These are phyloP conservation scores for Pseudorhiza aurosa DNA, from an alignment of 30 jellyfish, hydroid and myxozoan species.

Conservation along the genomic window DNA sequence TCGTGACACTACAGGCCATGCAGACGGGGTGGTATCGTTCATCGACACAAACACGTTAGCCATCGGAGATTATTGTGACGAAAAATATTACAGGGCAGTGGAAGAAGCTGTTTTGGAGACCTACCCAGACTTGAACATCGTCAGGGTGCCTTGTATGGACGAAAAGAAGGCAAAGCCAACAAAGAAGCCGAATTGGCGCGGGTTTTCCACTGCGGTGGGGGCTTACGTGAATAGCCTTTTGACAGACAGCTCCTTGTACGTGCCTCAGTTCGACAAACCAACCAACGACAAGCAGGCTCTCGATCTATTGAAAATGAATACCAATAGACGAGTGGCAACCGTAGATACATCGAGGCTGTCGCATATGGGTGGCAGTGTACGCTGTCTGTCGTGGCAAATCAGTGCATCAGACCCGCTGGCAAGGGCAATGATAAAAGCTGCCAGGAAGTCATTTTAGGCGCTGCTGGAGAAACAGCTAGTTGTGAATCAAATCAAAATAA, in stretches of 20 bases:
- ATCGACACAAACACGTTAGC: slow-evolving; percentile 45
- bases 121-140: slow-evolving; percentile 49
- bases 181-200: slow-evolving; percentile 49
- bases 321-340: slow-evolving; percentile 33
- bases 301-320: slow-evolving; percentile 14
- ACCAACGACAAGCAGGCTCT: slow-evolving; percentile 31
- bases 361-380: slow-evolving; percentile 73
- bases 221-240: slow-evolving; percentile 59
- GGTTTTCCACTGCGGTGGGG: slow-evolving; percentile 55
- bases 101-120: slow-evolving; percentile 39
- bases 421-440: slow-evolving; percentile 51
- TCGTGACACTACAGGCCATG: slow-evolving; percentile 75
- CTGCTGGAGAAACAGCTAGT: too few species aligned
- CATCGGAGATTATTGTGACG: slow-evolving; percentile 66
- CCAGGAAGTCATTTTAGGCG: not conserved
- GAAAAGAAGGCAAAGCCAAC: slow-evolving; percentile 25
- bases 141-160: slow-evolving; percentile 57
- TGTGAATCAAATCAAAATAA: too few species aligned
- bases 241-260: slow-evolving; percentile 60
- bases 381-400: slow-evolving; percentile 70
- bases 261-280: slow-evolving; percentile 43
- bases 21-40: slow-evolving; percentile 74
- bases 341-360: slow-evolving; percentile 62
- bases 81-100: slow-evolving; percentile 36
- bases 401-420: slow-evolving; percentile 44